A percentile compares a stretch with the other conserved stretches of the same genome.
phyloP scores from a whole-genome alignment of 2,888 invertebrate species.

The Phymatocera aterrima region DNA sequence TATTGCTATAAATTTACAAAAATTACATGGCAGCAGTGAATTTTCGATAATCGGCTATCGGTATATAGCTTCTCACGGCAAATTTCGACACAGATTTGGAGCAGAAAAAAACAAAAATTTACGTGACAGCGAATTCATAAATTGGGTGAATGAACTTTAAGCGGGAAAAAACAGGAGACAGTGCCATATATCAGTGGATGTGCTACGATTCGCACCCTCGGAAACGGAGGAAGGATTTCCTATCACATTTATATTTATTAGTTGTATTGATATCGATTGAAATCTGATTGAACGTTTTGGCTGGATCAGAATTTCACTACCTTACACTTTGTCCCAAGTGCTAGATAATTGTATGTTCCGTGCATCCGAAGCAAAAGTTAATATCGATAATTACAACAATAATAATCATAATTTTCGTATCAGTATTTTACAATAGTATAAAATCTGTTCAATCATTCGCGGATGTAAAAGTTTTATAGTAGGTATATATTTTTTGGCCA shows the following conservation, averaged over 20 bases:
- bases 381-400: not conserved
- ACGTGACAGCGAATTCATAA: conserved; percentile 36
- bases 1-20: not conserved
- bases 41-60: not conserved
- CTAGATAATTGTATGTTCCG: not conserved
- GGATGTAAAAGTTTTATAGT: not conserved
- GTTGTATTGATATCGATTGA: not conserved
- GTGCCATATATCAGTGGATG: conserved; percentile 42
- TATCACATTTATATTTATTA: conserved; percentile 5
- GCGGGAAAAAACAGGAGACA: not conserved
- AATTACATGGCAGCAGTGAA: not conserved
- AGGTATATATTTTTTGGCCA: not conserved
- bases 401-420: not conserved
- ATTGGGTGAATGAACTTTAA: conserved; percentile 20
- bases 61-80: not conserved
- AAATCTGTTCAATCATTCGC: conserved; percentile 3
- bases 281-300: not conserved
- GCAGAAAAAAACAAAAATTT: not conserved
- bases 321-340: not conserved
- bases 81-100: not conserved
- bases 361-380: not conserved
- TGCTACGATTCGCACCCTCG: conserved; percentile 28
- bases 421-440: not conserved
- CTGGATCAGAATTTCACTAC: not conserved
- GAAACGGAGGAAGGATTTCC: conserved; percentile 17